Conservation (phyloP, 2,888 invertebrate genomes). For the Micoletzkya japonica region DNA sequence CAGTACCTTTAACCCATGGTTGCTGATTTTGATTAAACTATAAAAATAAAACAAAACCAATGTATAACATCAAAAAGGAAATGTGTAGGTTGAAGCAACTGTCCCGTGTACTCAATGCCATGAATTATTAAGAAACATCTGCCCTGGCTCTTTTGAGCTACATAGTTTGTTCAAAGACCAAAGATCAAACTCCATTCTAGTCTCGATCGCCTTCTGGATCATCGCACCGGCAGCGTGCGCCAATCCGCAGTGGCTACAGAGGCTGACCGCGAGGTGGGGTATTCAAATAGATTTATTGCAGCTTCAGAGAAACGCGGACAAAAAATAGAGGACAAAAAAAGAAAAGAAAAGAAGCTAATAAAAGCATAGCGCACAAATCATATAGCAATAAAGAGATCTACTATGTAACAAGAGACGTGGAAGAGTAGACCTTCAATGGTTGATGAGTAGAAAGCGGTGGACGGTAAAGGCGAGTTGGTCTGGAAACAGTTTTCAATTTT, state of each 20-base stretch:
- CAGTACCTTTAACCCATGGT: no score
- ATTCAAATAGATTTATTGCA: background rate
- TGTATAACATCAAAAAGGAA: background rate
- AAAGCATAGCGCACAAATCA: background rate
- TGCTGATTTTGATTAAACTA: conserved; percentile 1
- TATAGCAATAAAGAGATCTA: background rate
- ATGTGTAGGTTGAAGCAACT: no score
- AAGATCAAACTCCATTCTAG: conserved; percentile 1
- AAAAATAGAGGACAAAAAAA: background rate
- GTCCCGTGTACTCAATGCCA: background rate
- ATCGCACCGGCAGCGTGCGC: conserved; percentile 32
- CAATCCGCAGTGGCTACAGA: conserved; percentile 33
- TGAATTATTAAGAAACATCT: background rate
- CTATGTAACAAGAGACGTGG: no score
- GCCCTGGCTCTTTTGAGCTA: background rate
- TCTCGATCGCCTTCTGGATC: conserved; percentile 39
- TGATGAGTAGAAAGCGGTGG: no score
- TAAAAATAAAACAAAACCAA: background rate
- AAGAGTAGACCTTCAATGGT: no score
- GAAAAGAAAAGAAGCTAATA: no score
- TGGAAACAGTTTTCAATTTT: no score
- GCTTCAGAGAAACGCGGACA: background rate
- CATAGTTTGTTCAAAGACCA: background rate
- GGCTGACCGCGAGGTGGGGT: conserved; percentile 14
- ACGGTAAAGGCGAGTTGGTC: no score